Conservation (phyloP, 2,797 vertebrate species). For the Lindbergichthys nudifrons region DNA sequence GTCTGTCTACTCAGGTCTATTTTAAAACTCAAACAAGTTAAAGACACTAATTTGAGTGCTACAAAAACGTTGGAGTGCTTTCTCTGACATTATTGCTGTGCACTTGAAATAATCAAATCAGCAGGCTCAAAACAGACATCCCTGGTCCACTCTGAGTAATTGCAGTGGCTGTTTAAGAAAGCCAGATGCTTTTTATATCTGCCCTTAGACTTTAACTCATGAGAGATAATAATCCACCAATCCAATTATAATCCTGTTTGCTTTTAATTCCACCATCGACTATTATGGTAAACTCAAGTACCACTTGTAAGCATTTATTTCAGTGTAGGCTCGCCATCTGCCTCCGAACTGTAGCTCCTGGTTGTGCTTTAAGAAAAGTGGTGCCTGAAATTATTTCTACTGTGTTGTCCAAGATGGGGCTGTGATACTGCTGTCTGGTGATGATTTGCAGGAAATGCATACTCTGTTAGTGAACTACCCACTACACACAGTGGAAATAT, state of each 20-base stretch:
- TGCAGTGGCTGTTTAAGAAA: slow-evolving; percentile 15
- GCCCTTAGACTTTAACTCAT: background rate
- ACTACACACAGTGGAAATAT: background rate
- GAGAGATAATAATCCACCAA: background rate
- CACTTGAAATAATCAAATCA: slow-evolving; percentile 32
- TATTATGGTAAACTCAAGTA: background rate
- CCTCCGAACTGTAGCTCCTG: background rate
- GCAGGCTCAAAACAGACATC: background rate
- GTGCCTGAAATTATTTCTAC: background rate
- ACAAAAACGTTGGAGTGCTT: slow-evolving; percentile 8
- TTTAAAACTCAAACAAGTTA: slow-evolving; percentile 20
- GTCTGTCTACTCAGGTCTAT: background rate
- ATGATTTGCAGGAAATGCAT: background rate
- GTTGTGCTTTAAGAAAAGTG: background rate
- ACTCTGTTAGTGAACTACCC: slow-evolving; percentile 29
- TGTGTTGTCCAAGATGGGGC: background rate
- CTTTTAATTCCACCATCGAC: background rate
- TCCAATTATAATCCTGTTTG: background rate
- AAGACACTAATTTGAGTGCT: slow-evolving; percentile 16
- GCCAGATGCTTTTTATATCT: background rate
- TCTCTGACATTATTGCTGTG: slow-evolving; percentile 2
- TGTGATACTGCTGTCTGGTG: slow-evolving; percentile 2
- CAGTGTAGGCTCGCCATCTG: background rate
- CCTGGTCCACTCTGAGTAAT: slow-evolving; percentile 10
- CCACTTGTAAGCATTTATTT: background rate